phyloP scores from a whole-genome alignment of 2,888 invertebrate species.

The Rhorus exstirpatorius region DNA sequence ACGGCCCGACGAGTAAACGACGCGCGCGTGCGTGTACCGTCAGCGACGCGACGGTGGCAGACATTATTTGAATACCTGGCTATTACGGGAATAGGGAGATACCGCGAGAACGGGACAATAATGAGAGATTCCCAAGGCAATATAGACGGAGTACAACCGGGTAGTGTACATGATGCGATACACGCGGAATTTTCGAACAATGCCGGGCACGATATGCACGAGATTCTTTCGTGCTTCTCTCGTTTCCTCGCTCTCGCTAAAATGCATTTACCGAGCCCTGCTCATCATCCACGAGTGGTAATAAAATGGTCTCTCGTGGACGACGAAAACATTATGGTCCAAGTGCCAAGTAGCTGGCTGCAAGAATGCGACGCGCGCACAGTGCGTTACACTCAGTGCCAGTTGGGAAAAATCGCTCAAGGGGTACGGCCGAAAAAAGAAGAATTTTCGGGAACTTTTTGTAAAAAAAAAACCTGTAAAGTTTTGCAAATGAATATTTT shows the following conservation, averaged over 20 bases:
- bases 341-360: constrained; percentile 61
- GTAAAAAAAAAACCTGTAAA: too few relatives aligned
- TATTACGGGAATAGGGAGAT: constrained; percentile 82
- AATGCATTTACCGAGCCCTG: constrained; percentile 62
- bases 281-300: constrained; percentile 71
- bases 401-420: constrained; percentile 37
- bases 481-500: too few relatives aligned
- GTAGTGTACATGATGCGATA: constrained; percentile 38
- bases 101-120: constrained; percentile 80
- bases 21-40: constrained; percentile 75
- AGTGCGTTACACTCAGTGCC: constrained; percentile 16
- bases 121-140: constrained; percentile 84
- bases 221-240: constrained; percentile 32
- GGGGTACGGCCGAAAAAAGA: too few relatives aligned
- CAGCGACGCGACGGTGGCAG: constrained; percentile 69
- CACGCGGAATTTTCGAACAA: constrained; percentile 77
- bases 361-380: constrained; percentile 36
- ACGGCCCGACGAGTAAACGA: constrained; percentile 79
- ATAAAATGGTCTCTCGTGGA: constrained; percentile 76
- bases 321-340: constrained; percentile 75
- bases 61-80: constrained; percentile 82
- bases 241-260: constrained; percentile 9
- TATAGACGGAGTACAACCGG: constrained; percentile 40
- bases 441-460: too few relatives aligned
- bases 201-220: constrained; percentile 68